Evolutionary conservation across 2,888 invertebrate genomes (phyloP).

Genomic region (Drosophila histrio): DNA sequence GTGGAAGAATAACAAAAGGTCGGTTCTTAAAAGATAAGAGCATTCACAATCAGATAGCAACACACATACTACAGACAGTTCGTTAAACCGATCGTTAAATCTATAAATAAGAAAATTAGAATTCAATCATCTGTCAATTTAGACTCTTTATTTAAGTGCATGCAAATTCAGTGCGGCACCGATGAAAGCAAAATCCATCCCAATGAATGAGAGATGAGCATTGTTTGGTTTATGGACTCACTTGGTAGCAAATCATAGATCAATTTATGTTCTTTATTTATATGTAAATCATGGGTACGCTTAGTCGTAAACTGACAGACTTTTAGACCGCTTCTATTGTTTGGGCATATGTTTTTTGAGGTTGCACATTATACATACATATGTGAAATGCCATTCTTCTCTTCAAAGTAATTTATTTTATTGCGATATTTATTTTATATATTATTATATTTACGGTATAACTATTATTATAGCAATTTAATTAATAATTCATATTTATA

Average conservation of each 20-base stretch:
- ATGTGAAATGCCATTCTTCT: too few species aligned
- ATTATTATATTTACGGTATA: neutral
- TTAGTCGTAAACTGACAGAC: constrained; percentile 4
- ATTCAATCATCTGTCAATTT: constrained; percentile 72
- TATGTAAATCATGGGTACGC: constrained; percentile 38
- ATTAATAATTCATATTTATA: neutral
- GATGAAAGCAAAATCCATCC: constrained; percentile 49
- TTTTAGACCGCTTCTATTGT: neutral
- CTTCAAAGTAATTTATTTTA: neutral
- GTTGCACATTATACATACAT: neutral
- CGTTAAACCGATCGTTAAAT: constrained; percentile 54
- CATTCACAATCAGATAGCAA: constrained; percentile 11
- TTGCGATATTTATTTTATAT: neutral
- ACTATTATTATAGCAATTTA: neutral
- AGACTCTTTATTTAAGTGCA: constrained; percentile 49
- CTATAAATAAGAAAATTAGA: constrained; percentile 52
- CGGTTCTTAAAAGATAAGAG: constrained; percentile 6
- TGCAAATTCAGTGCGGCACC: constrained; percentile 66
- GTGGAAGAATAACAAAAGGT: constrained; percentile 5
- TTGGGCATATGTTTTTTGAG: neutral
- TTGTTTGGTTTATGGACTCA: constrained; percentile 34
- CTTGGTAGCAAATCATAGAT: constrained; percentile 45
- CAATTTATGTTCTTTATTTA: constrained; percentile 39
- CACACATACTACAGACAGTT: constrained; percentile 1
- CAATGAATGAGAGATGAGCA: constrained; percentile 6